Evolutionary conservation across 35 echinoderm and acorn worm species (phyloP), one percentile per base, ranked within the genome.

Genomic region (Apostichopus japonicus): DNA sequence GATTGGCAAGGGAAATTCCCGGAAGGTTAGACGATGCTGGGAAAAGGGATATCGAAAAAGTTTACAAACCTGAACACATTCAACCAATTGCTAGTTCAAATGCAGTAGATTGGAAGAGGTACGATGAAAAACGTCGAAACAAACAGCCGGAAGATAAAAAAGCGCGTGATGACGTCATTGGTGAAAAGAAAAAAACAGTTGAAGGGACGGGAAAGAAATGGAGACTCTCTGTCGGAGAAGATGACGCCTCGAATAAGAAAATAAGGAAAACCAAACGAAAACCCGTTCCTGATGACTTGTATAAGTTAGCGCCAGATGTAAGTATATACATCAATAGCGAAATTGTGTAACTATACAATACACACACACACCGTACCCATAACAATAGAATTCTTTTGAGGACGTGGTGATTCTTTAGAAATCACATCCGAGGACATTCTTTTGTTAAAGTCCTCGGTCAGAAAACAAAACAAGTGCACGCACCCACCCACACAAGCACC

Each of bases 1-100:
- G 54, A 7, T 23, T 67, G 10, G 56, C 86, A 14, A 87, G 19
- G 44, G 86, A 87, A 87, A 87, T 87, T 44, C 86, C 86, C 17
- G 56, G 53, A 5, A 6, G 11, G 10, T 83, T 83, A 83, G 86
- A 87, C 27, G 56, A 56, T 8, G 86, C 54, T 7, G 86, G 44
- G 7, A 87, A 61, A 63, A 16, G 86, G 9, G 86, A 61, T 58
- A 87, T 87, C 24, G n/a, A 65, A 44, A 44, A 8, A 19, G 19
- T 87, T 23, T 87, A 87, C 25, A 87, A 87, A 44, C 56, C 63
- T 8, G 10, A 65, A 58, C 63, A 44, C 19, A 23, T 57, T 23
- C 54, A 63, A 23, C 55, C 86, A 10, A 15, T 19, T 24, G 21
- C 3, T 19, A 21, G n/a, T 6, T 75, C 71, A 23, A 8, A 6